Percentiles rank a stretch among this genome's conserved stretches.
Evolutionary conservation across 2,888 invertebrate species (phyloP).

Genomic region (Tridacna gigas): DNA sequence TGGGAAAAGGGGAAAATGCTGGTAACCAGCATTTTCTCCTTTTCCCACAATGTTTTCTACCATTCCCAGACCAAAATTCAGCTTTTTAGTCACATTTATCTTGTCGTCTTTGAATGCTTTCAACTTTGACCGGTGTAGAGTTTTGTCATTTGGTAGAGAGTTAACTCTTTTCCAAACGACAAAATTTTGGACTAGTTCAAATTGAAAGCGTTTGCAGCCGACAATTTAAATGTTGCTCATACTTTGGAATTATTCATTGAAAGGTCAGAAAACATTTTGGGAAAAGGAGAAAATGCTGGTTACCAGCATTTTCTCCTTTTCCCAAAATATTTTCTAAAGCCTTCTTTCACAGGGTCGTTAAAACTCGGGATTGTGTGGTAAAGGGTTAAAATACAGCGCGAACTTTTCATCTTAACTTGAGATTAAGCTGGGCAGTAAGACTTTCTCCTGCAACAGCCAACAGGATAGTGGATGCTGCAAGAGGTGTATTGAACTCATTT

Average conservation of each 20-base stretch:
- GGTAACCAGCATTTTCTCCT: constrained; percentile 1
- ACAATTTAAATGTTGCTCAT: no score
- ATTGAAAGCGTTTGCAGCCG: no score
- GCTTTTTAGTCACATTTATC: background rate
- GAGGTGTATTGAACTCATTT: constrained; percentile 95
- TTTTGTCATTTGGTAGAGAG: no score
- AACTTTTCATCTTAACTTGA: constrained; percentile 26
- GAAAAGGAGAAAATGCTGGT: no score
- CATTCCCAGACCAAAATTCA: background rate
- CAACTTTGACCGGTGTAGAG: background rate
- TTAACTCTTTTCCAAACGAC: no score
- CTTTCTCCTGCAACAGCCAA: constrained; percentile 97
- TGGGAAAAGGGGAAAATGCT: background rate
- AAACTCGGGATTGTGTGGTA: no score
- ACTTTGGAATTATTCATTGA: no score
- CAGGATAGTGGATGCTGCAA: constrained; percentile 96
- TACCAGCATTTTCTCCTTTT: no score
- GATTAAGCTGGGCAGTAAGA: constrained; percentile 88
- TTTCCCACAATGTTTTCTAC: background rate
- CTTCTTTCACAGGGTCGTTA: background rate
- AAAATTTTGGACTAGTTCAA: no score
- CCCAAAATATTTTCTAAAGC: background rate
- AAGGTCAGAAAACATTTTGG: no score
- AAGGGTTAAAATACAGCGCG: background rate
- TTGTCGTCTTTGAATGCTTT: background rate